Conservation (phyloP, 2,113 vertebrate species). For the Grus americana region DNA sequence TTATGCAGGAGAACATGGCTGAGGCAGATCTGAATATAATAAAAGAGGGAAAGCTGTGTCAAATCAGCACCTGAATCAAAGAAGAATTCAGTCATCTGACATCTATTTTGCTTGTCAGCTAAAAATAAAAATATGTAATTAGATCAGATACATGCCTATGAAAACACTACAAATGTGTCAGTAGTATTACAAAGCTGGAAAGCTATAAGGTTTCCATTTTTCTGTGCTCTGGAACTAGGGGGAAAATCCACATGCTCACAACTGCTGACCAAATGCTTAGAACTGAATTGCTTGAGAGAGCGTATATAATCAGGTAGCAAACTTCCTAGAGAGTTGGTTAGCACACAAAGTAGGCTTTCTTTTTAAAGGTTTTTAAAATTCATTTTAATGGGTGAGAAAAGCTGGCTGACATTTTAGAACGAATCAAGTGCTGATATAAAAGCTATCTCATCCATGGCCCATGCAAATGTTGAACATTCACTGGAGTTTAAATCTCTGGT, state of each 20-base stretch:
- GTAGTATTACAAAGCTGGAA: neutral
- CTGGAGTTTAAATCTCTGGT: conserved; percentile 42
- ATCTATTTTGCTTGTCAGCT: neutral
- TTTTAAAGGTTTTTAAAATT: conserved; percentile 16
- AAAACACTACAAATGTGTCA: neutral
- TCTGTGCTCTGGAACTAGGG: neutral
- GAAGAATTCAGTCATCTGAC: neutral
- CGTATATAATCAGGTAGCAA: neutral
- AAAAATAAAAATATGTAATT: neutral
- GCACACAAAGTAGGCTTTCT: neutral
- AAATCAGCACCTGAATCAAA: conserved; percentile 13
- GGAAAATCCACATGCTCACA: neutral
- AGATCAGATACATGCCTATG: neutral
- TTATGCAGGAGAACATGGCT: neutral
- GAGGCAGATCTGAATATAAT: neutral
- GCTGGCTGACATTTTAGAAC: neutral
- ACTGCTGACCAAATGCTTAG: neutral
- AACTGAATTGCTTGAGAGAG: neutral
- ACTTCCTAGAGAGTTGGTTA: neutral
- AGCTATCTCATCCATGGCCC: neutral
- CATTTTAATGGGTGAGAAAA: conserved; percentile 6
- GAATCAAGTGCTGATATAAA: neutral
- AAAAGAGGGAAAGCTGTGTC: neutral
- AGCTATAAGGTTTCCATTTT: neutral
- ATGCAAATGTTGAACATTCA: conserved; percentile 13